Percentiles rank a stretch among this genome's conserved stretches.
phyloP scores from a whole-genome alignment of 2,113 vertebrate genomes.

The Rousettus leschenaultii region DNA sequence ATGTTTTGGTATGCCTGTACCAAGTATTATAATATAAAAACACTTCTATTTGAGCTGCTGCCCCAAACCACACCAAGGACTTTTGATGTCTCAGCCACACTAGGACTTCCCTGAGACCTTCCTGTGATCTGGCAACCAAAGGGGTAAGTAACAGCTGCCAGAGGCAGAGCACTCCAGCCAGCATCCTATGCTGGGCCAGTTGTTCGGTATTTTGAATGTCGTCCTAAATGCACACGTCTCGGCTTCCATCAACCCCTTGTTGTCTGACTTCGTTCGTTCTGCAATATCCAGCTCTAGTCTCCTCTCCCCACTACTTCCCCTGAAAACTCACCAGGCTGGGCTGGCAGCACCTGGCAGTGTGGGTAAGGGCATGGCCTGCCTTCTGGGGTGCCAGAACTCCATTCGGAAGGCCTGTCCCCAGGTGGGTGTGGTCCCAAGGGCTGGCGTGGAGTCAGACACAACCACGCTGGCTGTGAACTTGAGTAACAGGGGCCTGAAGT shows the following conservation, averaged over 20 bases:
- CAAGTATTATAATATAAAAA: background rate
- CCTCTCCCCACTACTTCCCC: background rate
- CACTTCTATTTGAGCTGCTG: background rate
- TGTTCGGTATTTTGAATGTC: background rate
- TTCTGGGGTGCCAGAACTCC: constrained; percentile 78
- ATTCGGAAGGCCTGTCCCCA: constrained; percentile 76
- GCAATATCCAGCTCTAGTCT: background rate
- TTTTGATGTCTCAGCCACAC: background rate
- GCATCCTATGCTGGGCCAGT: background rate
- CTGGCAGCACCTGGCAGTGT: constrained; percentile 86
- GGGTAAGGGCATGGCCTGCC: constrained; percentile 80
- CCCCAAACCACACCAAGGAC: background rate
- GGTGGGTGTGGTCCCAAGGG: constrained; percentile 82
- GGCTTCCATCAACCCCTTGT: background rate
- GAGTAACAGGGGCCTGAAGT: constrained; percentile 75
- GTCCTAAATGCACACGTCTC: background rate
- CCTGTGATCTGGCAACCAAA: background rate
- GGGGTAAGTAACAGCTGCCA: background rate
- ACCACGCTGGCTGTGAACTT: constrained; percentile 86
- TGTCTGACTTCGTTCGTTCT: background rate
- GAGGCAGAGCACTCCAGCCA: background rate
- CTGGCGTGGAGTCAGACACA: constrained; percentile 85
- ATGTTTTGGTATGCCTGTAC: background rate
- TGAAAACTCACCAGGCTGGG: constrained; percentile 88
- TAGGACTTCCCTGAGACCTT: background rate